A percentile compares a stretch with the other conserved stretches of the same genome.
Evolutionary conservation across 2,888 invertebrate species (phyloP).

Genomic region (Polylopha cassiicola): DNA sequence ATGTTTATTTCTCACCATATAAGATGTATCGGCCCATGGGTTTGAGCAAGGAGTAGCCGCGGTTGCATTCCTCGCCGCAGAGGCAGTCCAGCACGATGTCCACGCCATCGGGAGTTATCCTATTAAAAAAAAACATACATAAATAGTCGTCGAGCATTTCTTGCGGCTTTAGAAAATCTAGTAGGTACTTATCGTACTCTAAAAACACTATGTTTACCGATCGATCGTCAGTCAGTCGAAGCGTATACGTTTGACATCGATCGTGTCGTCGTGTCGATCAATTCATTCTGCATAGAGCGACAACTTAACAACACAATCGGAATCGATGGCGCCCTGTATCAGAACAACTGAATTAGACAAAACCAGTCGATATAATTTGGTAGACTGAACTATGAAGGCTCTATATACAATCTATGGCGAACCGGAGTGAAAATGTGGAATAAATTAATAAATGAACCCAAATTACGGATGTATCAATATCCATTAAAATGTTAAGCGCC

Average conservation of each 20-base stretch:
- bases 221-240: no score
- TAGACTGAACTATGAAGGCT: not conserved
- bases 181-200: no score
- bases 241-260: no score
- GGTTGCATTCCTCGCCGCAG: conserved; percentile 92
- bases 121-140: conserved; percentile 38
- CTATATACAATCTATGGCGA: not conserved
- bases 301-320: no score
- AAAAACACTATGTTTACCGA: no score
- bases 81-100: conserved; percentile 92
- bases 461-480: conserved; percentile 14
- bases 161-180: no score
- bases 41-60: conserved; percentile 88
- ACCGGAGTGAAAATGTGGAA: conserved; percentile 14
- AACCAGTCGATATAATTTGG: no score
- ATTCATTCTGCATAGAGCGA: no score
- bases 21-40: conserved; percentile 93
- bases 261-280: no score
- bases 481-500: conserved; percentile 13
- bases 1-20: conserved; percentile 80
- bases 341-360: no score
- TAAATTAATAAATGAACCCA: conserved; percentile 14
- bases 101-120: conserved; percentile 86
- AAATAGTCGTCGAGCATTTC: no score
- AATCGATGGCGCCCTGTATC: no score